Conservation (phyloP, 2,113 vertebrate species). For the Tragelaphus imberbis region DNA sequence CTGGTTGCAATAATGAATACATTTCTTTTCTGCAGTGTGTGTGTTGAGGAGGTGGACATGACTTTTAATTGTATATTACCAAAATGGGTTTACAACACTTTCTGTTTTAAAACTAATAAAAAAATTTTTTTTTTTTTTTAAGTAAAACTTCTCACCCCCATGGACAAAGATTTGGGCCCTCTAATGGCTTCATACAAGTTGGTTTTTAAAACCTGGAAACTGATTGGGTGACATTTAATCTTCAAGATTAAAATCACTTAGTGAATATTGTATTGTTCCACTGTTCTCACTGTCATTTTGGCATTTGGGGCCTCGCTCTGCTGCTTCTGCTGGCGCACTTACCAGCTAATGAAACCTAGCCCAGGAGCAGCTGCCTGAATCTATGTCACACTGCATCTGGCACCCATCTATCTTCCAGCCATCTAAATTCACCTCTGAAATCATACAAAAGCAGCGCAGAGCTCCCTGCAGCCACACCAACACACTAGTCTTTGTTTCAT, state of each 20-base stretch:
- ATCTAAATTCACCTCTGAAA: constrained; percentile 83
- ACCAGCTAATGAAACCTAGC: constrained; percentile 78
- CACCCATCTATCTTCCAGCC: constrained; percentile 85
- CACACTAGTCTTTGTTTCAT: constrained; percentile 82
- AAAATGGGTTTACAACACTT: neutral
- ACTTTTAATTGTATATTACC: constrained; percentile 7
- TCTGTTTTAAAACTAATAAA: constrained; percentile 15
- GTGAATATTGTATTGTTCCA: constrained; percentile 77
- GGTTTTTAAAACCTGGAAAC: constrained; percentile 70
- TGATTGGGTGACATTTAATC: constrained; percentile 79
- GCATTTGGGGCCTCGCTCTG: constrained; percentile 64
- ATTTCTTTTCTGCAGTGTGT: neutral
- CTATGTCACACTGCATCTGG: constrained; percentile 85
- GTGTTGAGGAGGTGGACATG: neutral
- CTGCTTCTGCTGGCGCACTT: constrained; percentile 71
- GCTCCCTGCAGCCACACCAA: constrained; percentile 73
- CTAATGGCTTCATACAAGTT: constrained; percentile 21
- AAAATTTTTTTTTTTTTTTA: neutral
- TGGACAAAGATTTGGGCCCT: constrained; percentile 27
- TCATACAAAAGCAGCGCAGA: constrained; percentile 74
- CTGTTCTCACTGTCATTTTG: constrained; percentile 68
- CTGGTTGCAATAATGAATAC: neutral
- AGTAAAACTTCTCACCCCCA: neutral
- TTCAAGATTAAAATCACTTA: constrained; percentile 81
- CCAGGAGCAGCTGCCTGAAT: constrained; percentile 81